Conservation (phyloP, 2,797 vertebrate species). For the Peromyscus attwateri region DNA sequence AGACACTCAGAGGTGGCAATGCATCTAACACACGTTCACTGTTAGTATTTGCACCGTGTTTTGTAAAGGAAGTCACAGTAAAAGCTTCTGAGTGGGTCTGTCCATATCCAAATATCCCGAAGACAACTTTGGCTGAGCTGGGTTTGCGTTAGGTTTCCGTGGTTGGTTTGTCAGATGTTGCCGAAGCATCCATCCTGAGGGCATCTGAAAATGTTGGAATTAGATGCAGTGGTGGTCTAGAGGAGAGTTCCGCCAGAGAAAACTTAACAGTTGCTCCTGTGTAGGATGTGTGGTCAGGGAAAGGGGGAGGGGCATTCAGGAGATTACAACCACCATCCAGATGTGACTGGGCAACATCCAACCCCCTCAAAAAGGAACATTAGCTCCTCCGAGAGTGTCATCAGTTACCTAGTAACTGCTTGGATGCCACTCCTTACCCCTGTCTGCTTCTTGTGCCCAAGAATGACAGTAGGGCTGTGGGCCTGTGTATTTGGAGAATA, state of each 20-base stretch:
- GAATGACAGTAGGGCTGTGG: neutral
- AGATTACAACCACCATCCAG: neutral
- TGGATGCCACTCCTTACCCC: too few relatives aligned
- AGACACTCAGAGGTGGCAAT: neutral
- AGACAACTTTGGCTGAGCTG: neutral
- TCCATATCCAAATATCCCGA: neutral
- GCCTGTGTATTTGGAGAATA: neutral
- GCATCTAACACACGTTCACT: neutral
- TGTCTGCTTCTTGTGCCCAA: neutral
- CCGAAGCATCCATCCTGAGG: neutral
- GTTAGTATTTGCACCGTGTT: neutral
- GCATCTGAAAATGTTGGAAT: neutral
- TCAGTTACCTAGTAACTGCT: neutral
- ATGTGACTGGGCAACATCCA: neutral
- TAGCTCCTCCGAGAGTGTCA: neutral
- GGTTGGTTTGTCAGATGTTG: neutral
- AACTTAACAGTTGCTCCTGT: neutral
- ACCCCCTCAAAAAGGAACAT: neutral
- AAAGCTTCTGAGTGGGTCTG: neutral
- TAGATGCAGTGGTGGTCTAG: neutral
- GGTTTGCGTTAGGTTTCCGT: neutral
- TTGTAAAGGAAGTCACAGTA: neutral
- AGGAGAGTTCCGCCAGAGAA: neutral
- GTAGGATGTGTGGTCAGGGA: neutral
- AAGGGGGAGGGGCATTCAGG: neutral